Evolutionary conservation across 2,888 invertebrate species (phyloP).

Genomic region (Trilocha varians): DNA sequence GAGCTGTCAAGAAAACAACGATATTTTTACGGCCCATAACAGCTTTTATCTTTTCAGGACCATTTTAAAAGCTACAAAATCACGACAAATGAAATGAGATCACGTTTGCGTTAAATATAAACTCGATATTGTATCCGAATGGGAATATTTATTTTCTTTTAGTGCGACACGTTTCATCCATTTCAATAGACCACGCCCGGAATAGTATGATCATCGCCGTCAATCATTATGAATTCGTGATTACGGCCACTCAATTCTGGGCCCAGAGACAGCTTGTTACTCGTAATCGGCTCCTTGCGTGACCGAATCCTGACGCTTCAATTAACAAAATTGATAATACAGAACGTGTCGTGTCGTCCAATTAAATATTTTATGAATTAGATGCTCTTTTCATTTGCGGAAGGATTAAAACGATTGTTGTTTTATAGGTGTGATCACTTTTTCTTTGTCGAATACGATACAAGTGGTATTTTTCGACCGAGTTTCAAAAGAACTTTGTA

Average conservation of each 20-base stretch:
- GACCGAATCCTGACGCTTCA: constrained; percentile 43
- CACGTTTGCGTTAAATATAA: neutral
- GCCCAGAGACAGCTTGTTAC: constrained; percentile 24
- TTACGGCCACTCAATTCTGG: constrained; percentile 41
- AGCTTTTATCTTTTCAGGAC: no score
- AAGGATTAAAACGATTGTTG: no score
- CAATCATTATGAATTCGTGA: constrained; percentile 50
- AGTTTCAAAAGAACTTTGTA: no score
- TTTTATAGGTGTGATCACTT: no score
- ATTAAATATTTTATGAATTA: constrained; percentile 38
- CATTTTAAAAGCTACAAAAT: neutral
- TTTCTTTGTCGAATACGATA: no score
- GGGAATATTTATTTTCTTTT: constrained; percentile 2
- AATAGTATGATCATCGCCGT: constrained; percentile 20
- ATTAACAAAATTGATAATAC: constrained; percentile 60
- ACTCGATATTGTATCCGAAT: neutral
- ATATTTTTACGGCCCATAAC: no score
- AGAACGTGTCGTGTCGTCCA: constrained; percentile 34
- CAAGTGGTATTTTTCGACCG: no score
- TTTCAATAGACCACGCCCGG: constrained; percentile 12
- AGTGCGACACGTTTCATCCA: constrained; percentile 3
- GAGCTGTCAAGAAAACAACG: no score
- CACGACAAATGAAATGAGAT: neutral
- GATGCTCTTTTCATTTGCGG: no score
- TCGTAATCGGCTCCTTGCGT: constrained; percentile 47